Evolutionary conservation across 37 sponge, comb jelly and placozoan species (phyloP), one percentile per base, ranked within the genome.

Genomic region (Halichondria panicea): DNA sequence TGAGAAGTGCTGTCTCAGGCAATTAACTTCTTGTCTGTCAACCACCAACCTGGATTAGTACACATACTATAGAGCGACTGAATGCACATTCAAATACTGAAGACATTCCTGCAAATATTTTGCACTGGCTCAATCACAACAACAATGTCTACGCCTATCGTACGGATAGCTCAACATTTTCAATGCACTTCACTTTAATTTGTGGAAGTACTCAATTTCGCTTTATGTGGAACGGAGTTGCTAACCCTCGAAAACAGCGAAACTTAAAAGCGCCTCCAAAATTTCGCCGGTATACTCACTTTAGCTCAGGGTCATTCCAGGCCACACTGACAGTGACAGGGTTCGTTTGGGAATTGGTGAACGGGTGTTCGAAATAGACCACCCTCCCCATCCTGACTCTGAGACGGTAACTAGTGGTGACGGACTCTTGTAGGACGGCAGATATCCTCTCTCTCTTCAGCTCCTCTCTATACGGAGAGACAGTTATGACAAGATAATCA

Each of bases 321-420:
- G 67, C 27, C 35, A 77, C 53, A 34, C 39, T 77, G 18, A 77
- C 52, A 44, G 37, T 43, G 52, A 77, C 55, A 27, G 78, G 78
- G 53, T 38, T 66, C 21, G 38, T 62, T 38, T 77, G 78, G 0
- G 78, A 66, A 55, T 77, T 77, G 0, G 41, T 77, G 55, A 77
- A 66, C 38, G 22, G 38, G 73, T 81, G 74, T 27, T 81, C 74
- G 45, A 81, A 81, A 41, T 81, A 81, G 52, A 72, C 34, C 5
- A 66, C 41, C 15, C 21, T 27, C 28, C 82, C 82, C 50, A 63
- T 44, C 0, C 13, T 38, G 35, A 74, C 66, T 13, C 37, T 39
- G 53, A 81, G 71, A 30, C 45, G 33, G 64, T 61, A 65, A 28
- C 33, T 12, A 18, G 82, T 64, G 53, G 73, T 72, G 28, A 81